These are phyloP conservation scores for Drosophila peninsularis DNA, from an alignment of 2,888 invertebrate species.

Conservation along the genomic window DNA sequence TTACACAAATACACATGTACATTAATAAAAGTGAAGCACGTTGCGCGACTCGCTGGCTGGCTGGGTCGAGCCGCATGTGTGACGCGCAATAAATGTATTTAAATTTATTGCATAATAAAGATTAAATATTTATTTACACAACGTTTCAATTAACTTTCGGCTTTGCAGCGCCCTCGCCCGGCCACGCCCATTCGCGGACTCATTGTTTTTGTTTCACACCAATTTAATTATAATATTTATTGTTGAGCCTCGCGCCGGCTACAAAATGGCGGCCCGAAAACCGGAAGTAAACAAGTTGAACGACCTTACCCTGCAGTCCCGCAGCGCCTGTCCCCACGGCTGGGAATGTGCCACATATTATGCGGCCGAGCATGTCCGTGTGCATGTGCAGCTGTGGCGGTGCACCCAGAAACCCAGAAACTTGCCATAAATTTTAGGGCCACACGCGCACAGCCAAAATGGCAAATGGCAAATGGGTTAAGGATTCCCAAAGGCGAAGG, in stretches of 20 bases:
- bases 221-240: conserved; percentile 80
- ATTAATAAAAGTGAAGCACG: conserved; percentile 46
- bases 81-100: conserved; percentile 76
- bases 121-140: conserved; percentile 81
- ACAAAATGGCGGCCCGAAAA: conserved; percentile 70
- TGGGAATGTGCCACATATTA: conserved; percentile 77
- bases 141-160: conserved; percentile 81
- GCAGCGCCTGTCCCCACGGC: conserved; percentile 26
- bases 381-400: conserved; percentile 14
- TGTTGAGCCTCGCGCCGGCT: conserved; percentile 67
- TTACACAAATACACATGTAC: conserved; percentile 36
- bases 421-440: conserved; percentile 73
- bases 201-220: conserved; percentile 60
- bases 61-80: conserved; percentile 31
- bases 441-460: conserved; percentile 63
- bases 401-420: conserved; percentile 68
- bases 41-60: not conserved
- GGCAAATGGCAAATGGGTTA: conserved; percentile 67
- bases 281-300: conserved; percentile 78
- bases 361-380: conserved; percentile 40
- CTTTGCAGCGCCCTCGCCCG: conserved; percentile 50
- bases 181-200: conserved; percentile 19
- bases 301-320: conserved; percentile 55
- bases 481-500: conserved; percentile 40
- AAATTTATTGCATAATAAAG: conserved; percentile 81